phyloP scores from a whole-genome alignment of 2,797 vertebrate species.

The Poliocrania exsul region DNA sequence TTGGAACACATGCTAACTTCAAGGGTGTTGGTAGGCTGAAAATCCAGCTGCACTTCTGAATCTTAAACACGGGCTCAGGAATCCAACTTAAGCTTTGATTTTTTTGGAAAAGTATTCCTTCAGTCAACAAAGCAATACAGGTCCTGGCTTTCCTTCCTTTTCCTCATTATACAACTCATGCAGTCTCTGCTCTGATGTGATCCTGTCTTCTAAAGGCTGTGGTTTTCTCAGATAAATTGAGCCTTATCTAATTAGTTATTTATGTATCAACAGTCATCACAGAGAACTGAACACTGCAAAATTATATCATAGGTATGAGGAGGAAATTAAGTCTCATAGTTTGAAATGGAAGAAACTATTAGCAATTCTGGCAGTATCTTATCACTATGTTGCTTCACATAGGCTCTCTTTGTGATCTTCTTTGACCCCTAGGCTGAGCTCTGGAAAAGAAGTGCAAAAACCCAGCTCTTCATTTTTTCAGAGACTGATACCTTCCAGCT shows the following conservation, averaged over 20 bases:
- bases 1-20: neutral
- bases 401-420: neutral
- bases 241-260: slow-evolving; percentile 44
- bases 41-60: slow-evolving; percentile 47
- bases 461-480: neutral
- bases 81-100: slow-evolving; percentile 35
- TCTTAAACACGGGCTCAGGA: neutral
- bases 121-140: neutral
- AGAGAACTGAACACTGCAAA: slow-evolving; percentile 13
- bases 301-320: neutral
- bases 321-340: slow-evolving; percentile 16
- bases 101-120: slow-evolving; percentile 19
- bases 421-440: neutral
- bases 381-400: neutral
- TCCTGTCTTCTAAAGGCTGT: neutral
- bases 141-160: slow-evolving; percentile 5
- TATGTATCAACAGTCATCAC: neutral
- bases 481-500: neutral
- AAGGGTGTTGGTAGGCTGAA: slow-evolving; percentile 3
- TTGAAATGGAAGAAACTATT: slow-evolving; percentile 1
- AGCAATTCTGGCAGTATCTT: neutral
- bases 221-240: neutral
- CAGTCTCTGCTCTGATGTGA: neutral
- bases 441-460: neutral
- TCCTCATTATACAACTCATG: neutral